A percentile compares a stretch with the other conserved stretches of the same genome.
These are phyloP conservation scores for Platynereis dumerilii DNA, from an alignment of 2,888 invertebrate genomes.

Conservation along the genomic window DNA sequence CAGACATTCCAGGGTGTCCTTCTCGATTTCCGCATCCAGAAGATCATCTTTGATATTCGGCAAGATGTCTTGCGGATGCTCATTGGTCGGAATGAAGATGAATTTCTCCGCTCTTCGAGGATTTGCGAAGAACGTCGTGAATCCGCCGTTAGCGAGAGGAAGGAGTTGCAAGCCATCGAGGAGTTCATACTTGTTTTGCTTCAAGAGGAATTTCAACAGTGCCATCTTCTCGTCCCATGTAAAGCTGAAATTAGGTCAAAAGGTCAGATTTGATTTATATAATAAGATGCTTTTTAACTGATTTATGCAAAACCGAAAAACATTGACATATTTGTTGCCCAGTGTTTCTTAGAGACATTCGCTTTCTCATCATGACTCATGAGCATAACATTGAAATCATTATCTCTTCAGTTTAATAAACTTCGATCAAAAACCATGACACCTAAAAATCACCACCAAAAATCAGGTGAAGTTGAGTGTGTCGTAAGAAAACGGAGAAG, in stretches of 20 bases:
- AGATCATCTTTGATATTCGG: constrained; percentile 35
- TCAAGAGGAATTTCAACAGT: constrained; percentile 37
- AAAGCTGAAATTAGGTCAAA: constrained; percentile 18
- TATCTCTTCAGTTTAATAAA: no score
- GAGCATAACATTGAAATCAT: no score
- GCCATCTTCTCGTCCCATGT: constrained; percentile 35
- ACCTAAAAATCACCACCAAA: no score
- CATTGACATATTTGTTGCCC: no score
- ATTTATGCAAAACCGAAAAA: no score
- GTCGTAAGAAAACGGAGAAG: no score
- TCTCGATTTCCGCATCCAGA: constrained; percentile 36
- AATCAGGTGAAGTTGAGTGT: no score
- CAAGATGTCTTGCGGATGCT: constrained; percentile 26
- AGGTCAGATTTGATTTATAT: no score
- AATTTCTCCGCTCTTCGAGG: constrained; percentile 28
- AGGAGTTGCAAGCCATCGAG: constrained; percentile 42
- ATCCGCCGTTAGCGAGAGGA: constrained; percentile 42
- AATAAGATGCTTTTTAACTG: no score
- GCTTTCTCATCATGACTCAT: no score
- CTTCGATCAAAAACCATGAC: no score
- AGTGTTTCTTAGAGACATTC: no score
- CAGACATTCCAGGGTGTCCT: constrained; percentile 24
- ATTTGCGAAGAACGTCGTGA: constrained; percentile 30
- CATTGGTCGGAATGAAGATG: constrained; percentile 24
- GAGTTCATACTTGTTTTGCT: constrained; percentile 30